Evolutionary conservation across 2,888 invertebrate species (phyloP).

Genomic region (Eremobia ochroleuca): DNA sequence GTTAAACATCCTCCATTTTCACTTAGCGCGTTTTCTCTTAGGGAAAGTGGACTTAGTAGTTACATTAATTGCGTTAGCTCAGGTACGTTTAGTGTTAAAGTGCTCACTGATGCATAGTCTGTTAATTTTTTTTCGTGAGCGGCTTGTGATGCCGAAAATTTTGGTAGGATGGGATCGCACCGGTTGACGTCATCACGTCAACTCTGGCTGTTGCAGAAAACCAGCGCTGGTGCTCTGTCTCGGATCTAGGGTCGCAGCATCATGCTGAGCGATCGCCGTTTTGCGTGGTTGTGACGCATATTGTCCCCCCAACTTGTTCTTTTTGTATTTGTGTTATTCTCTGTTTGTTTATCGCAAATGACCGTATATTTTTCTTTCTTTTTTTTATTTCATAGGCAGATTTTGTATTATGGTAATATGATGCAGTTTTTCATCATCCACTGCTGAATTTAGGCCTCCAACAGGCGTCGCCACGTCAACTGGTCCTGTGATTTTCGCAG

Average conservation of each 20-base stretch:
- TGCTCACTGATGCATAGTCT: constrained; percentile 22
- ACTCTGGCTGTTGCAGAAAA: not conserved
- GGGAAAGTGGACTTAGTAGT: constrained; percentile 22
- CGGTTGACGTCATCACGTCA: not conserved
- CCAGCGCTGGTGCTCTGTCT: not conserved
- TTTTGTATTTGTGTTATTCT: too few relatives aligned
- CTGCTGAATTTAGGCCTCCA: not conserved
- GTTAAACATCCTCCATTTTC: constrained; percentile 54
- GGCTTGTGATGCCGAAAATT: not conserved
- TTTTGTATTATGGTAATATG: not conserved
- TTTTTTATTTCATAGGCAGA: too few relatives aligned
- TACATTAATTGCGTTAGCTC: constrained; percentile 56
- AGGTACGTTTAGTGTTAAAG: constrained; percentile 38
- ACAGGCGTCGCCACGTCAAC: not conserved
- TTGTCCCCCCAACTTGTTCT: too few relatives aligned
- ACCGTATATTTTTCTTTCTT: too few relatives aligned
- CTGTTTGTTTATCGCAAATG: too few relatives aligned
- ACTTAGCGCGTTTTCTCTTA: constrained; percentile 54
- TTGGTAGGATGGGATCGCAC: not conserved
- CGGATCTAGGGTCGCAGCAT: not conserved
- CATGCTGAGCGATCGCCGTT: not conserved
- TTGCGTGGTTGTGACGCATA: too few relatives aligned
- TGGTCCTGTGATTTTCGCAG: not conserved
- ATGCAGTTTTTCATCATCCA: too few relatives aligned
- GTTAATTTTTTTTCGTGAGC: not conserved